Evolutionary conservation across 2,888 invertebrate species (phyloP), one percentile per base, ranked within the genome.

Genomic region (Conchocele bisecta): DNA sequence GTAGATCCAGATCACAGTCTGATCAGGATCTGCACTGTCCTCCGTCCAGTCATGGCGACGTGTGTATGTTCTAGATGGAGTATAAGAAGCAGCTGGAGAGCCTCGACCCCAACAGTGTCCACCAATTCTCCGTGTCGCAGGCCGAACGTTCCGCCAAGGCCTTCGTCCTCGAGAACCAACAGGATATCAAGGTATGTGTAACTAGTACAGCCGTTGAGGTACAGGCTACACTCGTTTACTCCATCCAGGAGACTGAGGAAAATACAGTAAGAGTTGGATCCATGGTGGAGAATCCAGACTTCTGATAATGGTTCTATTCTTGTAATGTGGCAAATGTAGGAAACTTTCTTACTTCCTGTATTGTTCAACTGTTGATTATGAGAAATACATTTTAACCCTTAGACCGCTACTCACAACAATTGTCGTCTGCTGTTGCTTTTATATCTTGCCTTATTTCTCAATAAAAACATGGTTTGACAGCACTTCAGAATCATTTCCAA

Each of bases 91-190:
- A 87, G 50, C 54, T 89, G 51, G 86, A 86, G 37, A 82, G 82
- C 48, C 65, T 86, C 41, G 89, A 72, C 31, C 72, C 79, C 9
- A 77, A 81, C 71, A 77, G 75, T 59, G 74, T 74, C 22, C 64
- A 74, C 37, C 98, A 99, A 91, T 99, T 99, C 90, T 97, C 98
- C 3, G 96, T 99, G 74, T 98, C 98, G 4, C 95, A 95, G 86
- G 95, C 95, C 60, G 93, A 93, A 93, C 94, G 41, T 95, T 95
- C 35, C 88, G 59, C 85, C 1, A 83, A 86, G 31, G 81, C 80
- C n/a, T 85, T 86, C 1, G 60, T 86, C 3, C 61, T 89, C 3
- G 98, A 99, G 89, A 96, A 97, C 90, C 98, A 98, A 0, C 96
- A 97, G 13, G 99, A 99, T 91, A 99, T 99, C 57, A 99, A 99